Base-by-base conservation (phyloP, 2,888 invertebrate genomes). In the Paralinhomoeus sp. region DNA sequence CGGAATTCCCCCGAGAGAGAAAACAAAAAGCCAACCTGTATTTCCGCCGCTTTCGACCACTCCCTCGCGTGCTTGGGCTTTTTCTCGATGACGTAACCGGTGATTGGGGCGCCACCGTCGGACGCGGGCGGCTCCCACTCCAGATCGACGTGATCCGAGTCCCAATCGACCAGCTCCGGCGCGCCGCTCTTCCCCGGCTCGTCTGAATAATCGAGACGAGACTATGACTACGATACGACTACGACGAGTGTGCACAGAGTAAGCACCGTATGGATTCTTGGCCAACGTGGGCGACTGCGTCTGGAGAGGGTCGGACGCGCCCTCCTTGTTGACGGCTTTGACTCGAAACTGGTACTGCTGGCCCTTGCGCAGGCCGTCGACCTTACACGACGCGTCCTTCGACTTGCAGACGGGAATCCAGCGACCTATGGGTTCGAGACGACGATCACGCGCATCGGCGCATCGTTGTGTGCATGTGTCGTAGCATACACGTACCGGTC, bases 51-150 rank as follows among this genome's bases (percentile, higher is more conserved):
- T 41, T 59, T 59, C 41, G 54, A 51, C 59, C 59, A 59, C 24
- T 59, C 59, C 38, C 58, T 49, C 43, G 53, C 55, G 40, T 59
- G 59, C 44, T 69, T 69, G 75, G 73, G 40, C 79, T 73, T 77
- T 77, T 84, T 84, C 71, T 89, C 87, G 39, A 89, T 74, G 52
- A 89, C 75, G 62, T 87, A 89, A 51, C 83, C 84, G 52, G 82
- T 82, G 64, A 97, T 89, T 23, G 89, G 87, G 37, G 91, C 89
- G 38, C 97, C 93, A 21, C 93, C 93, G 64, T 93, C 91, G 45
- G 71, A 73, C 54, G 75, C 75, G 24, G 93, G 93, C 48, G 82
- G 74, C 37, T 77, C 72, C 97, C 97, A 97, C 54, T 78, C 77
- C 48, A 97, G 71, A 57, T 89, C 83, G 40, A 89, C 85, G 55